Conservation (phyloP, 1,140 invertebrate genomes). For the Monochamus saltuarius region DNA sequence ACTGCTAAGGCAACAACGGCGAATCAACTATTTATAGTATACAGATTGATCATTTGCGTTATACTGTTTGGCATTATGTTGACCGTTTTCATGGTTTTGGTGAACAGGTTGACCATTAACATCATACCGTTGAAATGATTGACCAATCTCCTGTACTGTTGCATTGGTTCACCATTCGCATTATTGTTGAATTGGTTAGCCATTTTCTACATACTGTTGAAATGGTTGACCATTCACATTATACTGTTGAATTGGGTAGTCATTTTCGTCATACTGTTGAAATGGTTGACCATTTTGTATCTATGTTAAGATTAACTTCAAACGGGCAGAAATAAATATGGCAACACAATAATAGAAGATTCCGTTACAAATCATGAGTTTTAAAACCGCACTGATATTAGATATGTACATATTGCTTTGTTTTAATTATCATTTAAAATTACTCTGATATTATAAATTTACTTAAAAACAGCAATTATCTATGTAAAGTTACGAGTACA, state of each 20-base stretch:
- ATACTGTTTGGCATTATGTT: conserved; percentile 13
- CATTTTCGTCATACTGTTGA: conserved; percentile 19
- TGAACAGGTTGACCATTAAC: conserved; percentile 13
- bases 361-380: too few relatives aligned
- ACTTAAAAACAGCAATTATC: too few relatives aligned
- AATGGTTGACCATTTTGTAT: conserved; percentile 22
- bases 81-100: conserved; percentile 22
- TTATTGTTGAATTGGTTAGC: conserved; percentile 16
- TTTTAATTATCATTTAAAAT: too few relatives aligned
- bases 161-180: conserved; percentile 14
- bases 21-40: too few relatives aligned
- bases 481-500: too few relatives aligned
- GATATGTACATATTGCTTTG: too few relatives aligned
- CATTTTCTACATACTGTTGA: conserved; percentile 17
- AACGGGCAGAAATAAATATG: too few relatives aligned
- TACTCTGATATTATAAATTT: too few relatives aligned
- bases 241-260: conserved; percentile 14
- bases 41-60: conserved; percentile 19
- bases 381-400: too few relatives aligned
- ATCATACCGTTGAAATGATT: conserved; percentile 16
- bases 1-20: conserved; percentile 36
- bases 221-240: conserved; percentile 17
- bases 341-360: too few relatives aligned
- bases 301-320: too few relatives aligned
- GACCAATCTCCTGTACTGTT: conserved; percentile 13